These are phyloP conservation scores for Drosophila prolongata DNA, from an alignment of 2,888 invertebrate species.

Conservation along the genomic window DNA sequence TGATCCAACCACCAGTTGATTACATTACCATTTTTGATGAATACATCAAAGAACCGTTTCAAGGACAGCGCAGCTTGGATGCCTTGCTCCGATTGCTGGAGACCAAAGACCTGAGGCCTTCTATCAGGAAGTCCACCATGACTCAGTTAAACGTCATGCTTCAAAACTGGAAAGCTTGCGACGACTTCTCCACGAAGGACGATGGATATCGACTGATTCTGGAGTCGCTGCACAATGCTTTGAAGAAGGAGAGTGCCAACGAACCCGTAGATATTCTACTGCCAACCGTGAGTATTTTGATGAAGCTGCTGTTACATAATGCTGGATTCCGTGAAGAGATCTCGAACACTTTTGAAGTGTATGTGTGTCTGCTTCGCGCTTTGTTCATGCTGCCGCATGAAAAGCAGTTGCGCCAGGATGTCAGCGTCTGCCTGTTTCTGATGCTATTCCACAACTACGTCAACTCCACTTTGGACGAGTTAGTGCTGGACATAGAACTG, in stretches of 20 bases:
- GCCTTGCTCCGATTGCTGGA: conserved; percentile 77
- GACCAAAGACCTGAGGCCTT: conserved; percentile 73
- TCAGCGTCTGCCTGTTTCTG: conserved; percentile 74
- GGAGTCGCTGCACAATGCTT: conserved; percentile 65
- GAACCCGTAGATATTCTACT: conserved; percentile 72
- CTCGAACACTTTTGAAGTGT: conserved; percentile 65
- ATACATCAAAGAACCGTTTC: conserved; percentile 12
- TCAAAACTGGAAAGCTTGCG: conserved; percentile 67
- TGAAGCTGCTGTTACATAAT: conserved; percentile 73
- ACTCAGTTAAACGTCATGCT: conserved; percentile 81
- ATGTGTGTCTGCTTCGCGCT: conserved; percentile 75
- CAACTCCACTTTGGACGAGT: conserved; percentile 40
- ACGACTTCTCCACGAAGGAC: conserved; percentile 38
- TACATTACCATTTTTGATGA: conserved; percentile 69
- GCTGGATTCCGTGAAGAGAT: conserved; percentile 70
- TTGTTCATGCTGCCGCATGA: conserved; percentile 74
- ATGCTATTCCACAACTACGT: conserved; percentile 71
- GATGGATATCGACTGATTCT: conserved; percentile 34
- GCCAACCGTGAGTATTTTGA: conserved; percentile 78
- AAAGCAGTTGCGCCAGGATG: conserved; percentile 70
- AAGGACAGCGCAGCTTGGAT: conserved; percentile 47
- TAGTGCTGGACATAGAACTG: conserved; percentile 62
- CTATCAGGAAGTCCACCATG: conserved; percentile 80
- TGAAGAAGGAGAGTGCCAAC: conserved; percentile 50
- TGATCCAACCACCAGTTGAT: conserved; percentile 60